These are phyloP conservation scores for Plemyria rubiginata DNA, from an alignment of 2,888 invertebrate species.

Conservation along the genomic window DNA sequence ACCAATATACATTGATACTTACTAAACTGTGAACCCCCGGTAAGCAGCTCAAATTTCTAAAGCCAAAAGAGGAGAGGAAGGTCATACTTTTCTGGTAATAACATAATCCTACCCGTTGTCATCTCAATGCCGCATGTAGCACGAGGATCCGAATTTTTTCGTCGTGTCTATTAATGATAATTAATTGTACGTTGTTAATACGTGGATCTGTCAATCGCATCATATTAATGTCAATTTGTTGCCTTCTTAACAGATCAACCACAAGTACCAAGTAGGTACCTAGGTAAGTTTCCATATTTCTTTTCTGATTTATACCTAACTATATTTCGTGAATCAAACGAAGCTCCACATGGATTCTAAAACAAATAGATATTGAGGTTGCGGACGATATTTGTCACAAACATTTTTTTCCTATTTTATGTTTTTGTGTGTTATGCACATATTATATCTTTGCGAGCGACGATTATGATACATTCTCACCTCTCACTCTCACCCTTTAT, in stretches of 20 bases:
- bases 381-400: too few species aligned
- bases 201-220: slow-evolving; percentile 72
- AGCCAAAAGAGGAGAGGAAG: slow-evolving; percentile 46
- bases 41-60: slow-evolving; percentile 32
- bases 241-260: slow-evolving; percentile 52
- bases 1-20: slow-evolving; percentile 57
- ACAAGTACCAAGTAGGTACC: slow-evolving; percentile 36
- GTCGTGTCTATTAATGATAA: slow-evolving; percentile 72
- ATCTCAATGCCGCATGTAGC: slow-evolving; percentile 80
- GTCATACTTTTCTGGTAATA: slow-evolving; percentile 56
- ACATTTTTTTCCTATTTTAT: too few species aligned
- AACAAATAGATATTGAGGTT: too few species aligned
- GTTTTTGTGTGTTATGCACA: too few species aligned
- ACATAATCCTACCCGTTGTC: slow-evolving; percentile 77
- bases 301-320: slow-evolving; percentile 3
- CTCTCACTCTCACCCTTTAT: too few species aligned
- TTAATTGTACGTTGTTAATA: slow-evolving; percentile 76
- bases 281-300: slow-evolving; percentile 24
- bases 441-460: too few species aligned
- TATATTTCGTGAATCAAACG: background rate
- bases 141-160: slow-evolving; percentile 77
- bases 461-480: too few species aligned
- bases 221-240: slow-evolving; percentile 73
- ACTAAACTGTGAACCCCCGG: slow-evolving; percentile 45
- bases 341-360: background rate